Evolutionary conservation across 2,797 vertebrate species (phyloP), one percentile per base, ranked within the genome.

Genomic region (Hafferia zeledoni): DNA sequence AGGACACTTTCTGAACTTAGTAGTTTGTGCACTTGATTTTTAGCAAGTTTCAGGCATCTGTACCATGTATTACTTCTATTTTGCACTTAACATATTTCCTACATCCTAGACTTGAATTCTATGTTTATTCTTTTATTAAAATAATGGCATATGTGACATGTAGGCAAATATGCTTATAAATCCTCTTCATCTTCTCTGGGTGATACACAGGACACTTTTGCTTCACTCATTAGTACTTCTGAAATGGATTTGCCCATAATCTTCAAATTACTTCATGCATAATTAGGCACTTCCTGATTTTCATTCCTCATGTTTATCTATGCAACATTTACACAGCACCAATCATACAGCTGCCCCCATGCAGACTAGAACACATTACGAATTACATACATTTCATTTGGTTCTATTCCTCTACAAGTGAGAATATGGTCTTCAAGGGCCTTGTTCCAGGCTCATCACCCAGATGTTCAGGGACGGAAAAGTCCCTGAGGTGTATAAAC

Each of bases 401-500:
- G 18, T 65, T 86, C 59, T 67, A 33, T 64, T 88, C 41, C 67
- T 67, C 76, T 79, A 35, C n/a, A 67, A 86, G 50, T 25, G 37
- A 90, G 20, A 60, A 70, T 89, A 64, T 50, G 69, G 44, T 86
- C 95, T 90, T 30, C 85, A 88, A 86, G 79, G 59, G 91, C 41
- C 67, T 53, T n/a, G 47, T 86, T 94, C 53, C 68, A 87, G 57
- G 31, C 56, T 72, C 59, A 83, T 49, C 60, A 82, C 12, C 80
- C 93, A 96, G 91, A 91, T 96, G 92, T 91, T 96, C 41, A 41
- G 91, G 49, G 95, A 94, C 59, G 41, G 76, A 24, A 37, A 79
- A 35, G 59, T 44, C 89, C 65, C 91, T n/a, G 63, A 93, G 83
- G 70, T 70, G n/a, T 53, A 52, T 11, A 79, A 93, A 69, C 31